Conservation (phyloP, 2,797 vertebrate species). For the Tokudaia muenninki region DNA sequence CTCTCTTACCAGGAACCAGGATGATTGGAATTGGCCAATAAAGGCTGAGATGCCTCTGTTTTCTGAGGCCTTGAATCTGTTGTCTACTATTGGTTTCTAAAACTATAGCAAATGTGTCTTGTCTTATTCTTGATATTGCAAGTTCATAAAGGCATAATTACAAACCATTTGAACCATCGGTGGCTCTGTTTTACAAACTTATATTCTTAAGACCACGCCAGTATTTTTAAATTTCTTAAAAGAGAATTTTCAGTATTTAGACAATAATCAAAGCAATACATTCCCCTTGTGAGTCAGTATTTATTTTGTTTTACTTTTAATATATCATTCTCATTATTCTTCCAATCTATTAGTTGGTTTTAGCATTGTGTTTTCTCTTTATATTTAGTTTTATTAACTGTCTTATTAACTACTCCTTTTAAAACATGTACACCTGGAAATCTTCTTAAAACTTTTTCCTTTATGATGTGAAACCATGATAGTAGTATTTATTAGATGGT, state of each 20-base stretch:
- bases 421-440: not conserved
- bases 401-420: not conserved
- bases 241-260: not conserved
- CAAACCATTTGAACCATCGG: not conserved
- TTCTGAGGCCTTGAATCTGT: not conserved
- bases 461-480: not conserved
- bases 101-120: not conserved
- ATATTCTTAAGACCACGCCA: not conserved
- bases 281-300: not conserved
- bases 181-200: not conserved
- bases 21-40: constrained; percentile 24
- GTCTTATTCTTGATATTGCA: not conserved
- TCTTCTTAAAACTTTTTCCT: not conserved
- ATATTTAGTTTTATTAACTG: not conserved
- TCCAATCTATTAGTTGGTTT: constrained; percentile 26
- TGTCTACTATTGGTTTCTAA: not conserved
- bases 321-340: constrained; percentile 19
- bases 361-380: not conserved
- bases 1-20: not conserved
- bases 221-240: not conserved
- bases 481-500: constrained; percentile 14
- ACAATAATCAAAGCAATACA: not conserved
- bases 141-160: not conserved
- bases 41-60: not conserved
- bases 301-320: constrained; percentile 65